Percentiles rank a stretch among this genome's conserved stretches.
Evolutionary conservation across 1,140 invertebrate genomes (phyloP).

Genomic region (Phortica variegata): DNA sequence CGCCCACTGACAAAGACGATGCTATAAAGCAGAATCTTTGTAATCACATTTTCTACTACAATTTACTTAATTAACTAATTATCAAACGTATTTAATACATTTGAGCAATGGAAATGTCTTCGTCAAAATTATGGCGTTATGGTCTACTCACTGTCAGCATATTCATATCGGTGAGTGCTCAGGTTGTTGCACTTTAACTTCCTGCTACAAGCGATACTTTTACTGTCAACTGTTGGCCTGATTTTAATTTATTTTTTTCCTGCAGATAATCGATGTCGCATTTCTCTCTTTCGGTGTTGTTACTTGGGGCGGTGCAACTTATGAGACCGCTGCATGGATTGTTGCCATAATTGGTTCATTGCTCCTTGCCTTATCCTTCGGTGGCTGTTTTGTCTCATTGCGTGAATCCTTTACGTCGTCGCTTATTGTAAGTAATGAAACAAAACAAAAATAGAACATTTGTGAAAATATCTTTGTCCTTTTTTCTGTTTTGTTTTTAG

Average conservation of each 20-base stretch:
- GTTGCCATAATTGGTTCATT: constrained; percentile 6
- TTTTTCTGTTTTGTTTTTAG: constrained; percentile 4
- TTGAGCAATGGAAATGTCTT: constrained; percentile 5
- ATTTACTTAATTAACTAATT: no score
- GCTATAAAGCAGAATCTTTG: no score
- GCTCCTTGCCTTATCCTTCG: constrained; percentile 6
- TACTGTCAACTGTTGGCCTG: neutral
- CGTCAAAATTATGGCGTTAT: constrained; percentile 13
- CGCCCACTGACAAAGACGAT: no score
- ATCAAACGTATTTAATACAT: no score
- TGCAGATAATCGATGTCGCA: no score
- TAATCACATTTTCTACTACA: no score
- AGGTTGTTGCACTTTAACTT: no score
- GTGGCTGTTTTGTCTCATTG: constrained; percentile 11
- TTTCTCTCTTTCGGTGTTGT: constrained; percentile 26
- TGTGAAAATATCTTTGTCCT: no score
- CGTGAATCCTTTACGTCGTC: constrained; percentile 12
- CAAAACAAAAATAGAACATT: no score
- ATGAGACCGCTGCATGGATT: constrained; percentile 9
- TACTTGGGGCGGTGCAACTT: constrained; percentile 28
- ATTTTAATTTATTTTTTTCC: no score
- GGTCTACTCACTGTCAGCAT: constrained; percentile 4
- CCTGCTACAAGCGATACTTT: no score
- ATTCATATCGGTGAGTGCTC: constrained; percentile 12
- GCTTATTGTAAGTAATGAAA: no score